Conservation (phyloP, 2,888 invertebrate genomes). For the Caenorhabditis afra region DNA sequence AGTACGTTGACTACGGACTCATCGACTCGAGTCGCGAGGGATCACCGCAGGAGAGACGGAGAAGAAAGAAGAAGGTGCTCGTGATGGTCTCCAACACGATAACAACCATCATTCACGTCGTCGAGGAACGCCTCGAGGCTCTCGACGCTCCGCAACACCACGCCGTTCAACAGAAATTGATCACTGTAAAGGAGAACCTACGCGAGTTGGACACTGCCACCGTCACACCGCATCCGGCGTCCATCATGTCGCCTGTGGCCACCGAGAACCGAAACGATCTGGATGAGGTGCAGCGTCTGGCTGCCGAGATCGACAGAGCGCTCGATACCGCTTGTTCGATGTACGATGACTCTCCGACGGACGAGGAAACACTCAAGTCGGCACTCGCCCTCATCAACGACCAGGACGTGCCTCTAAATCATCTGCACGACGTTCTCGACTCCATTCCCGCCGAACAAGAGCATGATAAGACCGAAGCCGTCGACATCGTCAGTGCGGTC, state of each 20-base stretch:
- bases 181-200: constrained; percentile 62
- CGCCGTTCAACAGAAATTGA: constrained; percentile 62
- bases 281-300: constrained; percentile 50
- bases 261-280: constrained; percentile 45
- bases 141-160: constrained; percentile 52
- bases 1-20: constrained; percentile 70
- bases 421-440: constrained; percentile 47
- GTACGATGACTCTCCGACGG: constrained; percentile 49
- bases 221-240: constrained; percentile 41
- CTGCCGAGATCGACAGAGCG: constrained; percentile 43
- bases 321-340: constrained; percentile 51
- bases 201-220: constrained; percentile 55
- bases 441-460: constrained; percentile 43
- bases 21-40: constrained; percentile 64
- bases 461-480: constrained; percentile 43
- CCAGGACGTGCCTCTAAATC: constrained; percentile 42
- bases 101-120: constrained; percentile 77
- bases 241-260: constrained; percentile 51
- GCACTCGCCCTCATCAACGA: constrained; percentile 49
- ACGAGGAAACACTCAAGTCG: constrained; percentile 55
- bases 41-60: constrained; percentile 57
- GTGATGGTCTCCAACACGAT: constrained; percentile 77
- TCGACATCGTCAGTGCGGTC: constrained; percentile 44
- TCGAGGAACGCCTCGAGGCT: constrained; percentile 70
- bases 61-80: constrained; percentile 69